Evolutionary conservation across 2,113 vertebrate genomes (phyloP).

Genomic region (Panthera uncia): DNA sequence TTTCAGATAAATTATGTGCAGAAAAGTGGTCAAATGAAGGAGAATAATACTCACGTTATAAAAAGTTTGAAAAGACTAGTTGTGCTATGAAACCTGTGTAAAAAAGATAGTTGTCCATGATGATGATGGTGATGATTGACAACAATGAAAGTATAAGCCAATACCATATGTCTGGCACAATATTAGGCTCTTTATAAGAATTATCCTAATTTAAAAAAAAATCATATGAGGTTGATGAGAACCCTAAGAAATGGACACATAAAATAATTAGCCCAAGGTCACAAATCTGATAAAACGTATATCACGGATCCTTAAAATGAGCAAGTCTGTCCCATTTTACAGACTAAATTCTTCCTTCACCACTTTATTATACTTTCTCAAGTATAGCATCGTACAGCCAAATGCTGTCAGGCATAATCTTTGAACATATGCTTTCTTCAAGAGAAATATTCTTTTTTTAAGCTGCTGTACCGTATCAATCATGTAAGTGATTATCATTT

Average conservation of each 20-base stretch:
- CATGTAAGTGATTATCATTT: neutral
- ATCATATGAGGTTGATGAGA: neutral
- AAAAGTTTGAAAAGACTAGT: neutral
- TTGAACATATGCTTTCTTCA: neutral
- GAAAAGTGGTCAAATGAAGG: neutral
- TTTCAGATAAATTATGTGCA: neutral
- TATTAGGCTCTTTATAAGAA: neutral
- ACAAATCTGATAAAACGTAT: neutral
- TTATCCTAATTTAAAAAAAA: neutral
- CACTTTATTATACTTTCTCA: neutral
- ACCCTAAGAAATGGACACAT: neutral
- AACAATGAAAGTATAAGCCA: neutral
- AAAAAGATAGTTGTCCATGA: neutral
- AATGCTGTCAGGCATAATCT: neutral
- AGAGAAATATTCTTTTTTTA: conserved; percentile 23
- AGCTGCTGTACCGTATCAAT: neutral
- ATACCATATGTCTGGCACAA: neutral
- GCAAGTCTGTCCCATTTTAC: neutral
- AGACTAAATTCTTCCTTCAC: neutral
- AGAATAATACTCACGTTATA: neutral
- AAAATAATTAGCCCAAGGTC: neutral
- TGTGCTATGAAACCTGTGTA: neutral
- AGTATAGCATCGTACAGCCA: neutral
- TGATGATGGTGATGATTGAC: neutral
- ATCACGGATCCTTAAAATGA: neutral